Evolutionary conservation across 2,113 vertebrate genomes (phyloP).

Genomic region (Laticauda laticaudata): DNA sequence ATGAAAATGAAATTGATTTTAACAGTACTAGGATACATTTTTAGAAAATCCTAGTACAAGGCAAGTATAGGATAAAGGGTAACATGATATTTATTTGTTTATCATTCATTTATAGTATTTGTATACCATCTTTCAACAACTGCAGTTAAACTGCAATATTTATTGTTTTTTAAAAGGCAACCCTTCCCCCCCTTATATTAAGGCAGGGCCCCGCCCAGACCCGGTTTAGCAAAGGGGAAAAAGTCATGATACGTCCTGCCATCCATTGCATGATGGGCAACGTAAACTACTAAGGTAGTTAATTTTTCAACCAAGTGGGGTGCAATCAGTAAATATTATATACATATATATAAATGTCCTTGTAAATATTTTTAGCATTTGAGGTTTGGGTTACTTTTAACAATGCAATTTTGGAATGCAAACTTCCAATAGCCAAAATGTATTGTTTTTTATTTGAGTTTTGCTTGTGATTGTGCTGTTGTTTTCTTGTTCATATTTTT

Average conservation of each 20-base stretch:
- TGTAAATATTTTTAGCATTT: background rate
- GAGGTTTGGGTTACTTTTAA: background rate
- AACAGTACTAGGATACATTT: background rate
- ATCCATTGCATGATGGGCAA: background rate
- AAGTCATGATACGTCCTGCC: no score
- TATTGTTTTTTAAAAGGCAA: background rate
- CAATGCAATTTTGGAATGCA: background rate
- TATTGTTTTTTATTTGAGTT: background rate
- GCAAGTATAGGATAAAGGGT: background rate
- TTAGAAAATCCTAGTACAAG: background rate
- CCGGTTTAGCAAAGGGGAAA: no score
- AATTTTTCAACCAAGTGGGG: background rate
- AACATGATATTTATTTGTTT: background rate
- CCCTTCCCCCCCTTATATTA: background rate
- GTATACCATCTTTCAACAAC: background rate
- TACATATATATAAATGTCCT: background rate
- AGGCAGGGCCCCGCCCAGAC: no score
- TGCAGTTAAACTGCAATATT: background rate
- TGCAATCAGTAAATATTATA: background rate
- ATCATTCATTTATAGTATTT: background rate
- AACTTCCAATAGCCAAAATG: background rate
- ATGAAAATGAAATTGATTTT: background rate
- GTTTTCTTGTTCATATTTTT: background rate
- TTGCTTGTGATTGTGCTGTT: background rate
- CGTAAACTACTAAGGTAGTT: background rate